Base-by-base conservation (phyloP, 2,888 invertebrate species). In the Synergus japonicus region DNA sequence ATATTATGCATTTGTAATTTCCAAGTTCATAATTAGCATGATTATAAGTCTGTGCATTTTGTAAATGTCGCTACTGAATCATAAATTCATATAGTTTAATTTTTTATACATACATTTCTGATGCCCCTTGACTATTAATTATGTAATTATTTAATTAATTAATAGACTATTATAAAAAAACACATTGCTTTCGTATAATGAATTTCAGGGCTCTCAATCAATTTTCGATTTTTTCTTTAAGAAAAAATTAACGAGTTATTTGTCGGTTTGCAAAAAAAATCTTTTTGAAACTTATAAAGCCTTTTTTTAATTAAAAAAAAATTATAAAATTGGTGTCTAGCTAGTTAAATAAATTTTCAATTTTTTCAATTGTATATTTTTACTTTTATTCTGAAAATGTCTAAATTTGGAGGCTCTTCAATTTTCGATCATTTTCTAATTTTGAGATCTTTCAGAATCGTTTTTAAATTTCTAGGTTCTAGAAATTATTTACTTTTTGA, bases 201-300 rank as follows among this genome's bases (percentile, higher is more conserved):
- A 67, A 67, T 22, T 29, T 73, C 41, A 54, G n/a, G 73, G 73
- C 73, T 73, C 54, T 29, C 73, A n/a, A n/a, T 58, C 73, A 54
- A 73, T 37, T 73, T 46, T 22, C 44, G 13, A 29, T 29, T 60
- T 22, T 29, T 60, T 22, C 1, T 4, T 29, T 22, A 10, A 44
- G 13, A 13, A 67, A 67, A 22, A 66, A 44, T 43, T 37, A 41
- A 29, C 13, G 13, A 37, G 46, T 58, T 5, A n/a, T 58, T 18
- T 58, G 8, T 9, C 54, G 54, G 54, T 54, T n/a, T 54, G 54
- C n/a, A n/a, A n/a, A 8, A 54, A 54, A 54, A n/a, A 54, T 54
- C 5, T 54, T n/a, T 49, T 49, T 49, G 5, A 49, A 49, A 37
- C 37, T 2, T 49, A 1, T 49, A n/a, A 49, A 49, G 49, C 7